Evolutionary conservation across 1,140 invertebrate genomes (phyloP), one percentile per base, ranked within the genome.

Genomic region (Lepidurus packardi): DNA sequence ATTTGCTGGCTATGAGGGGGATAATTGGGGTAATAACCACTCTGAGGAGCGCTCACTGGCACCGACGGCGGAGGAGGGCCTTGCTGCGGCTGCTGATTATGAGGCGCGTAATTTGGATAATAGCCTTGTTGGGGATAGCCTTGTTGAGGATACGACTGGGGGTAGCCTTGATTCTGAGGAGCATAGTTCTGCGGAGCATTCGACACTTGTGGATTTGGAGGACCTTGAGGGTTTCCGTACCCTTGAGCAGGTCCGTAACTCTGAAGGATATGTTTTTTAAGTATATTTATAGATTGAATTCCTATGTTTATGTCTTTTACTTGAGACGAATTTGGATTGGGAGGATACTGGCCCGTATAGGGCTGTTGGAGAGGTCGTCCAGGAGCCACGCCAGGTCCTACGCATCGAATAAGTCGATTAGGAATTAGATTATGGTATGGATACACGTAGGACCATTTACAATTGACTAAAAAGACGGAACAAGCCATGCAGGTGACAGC

Each of bases 81-180:
- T 21, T 79, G 80, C 75, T 79, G 81, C 80, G 81, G 78, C 76
- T 81, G 79, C 43, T 76, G 74, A 74, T 81, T 25, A 77, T 76
- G 44, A 25, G 77, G 73, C 43, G 77, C 73, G 16, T 75, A 73
- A 47, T 16, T 75, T 16, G 76, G 41, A 16, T 44, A n/a, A 47
- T 47, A 79, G 73, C 79, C 80, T 80, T 85, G 84, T 76, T 84
- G 82, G 74, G 86, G 85, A 80, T 89, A 89, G 77, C 85, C 86
- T 82, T 88, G 88, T 74, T 87, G 88, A 79, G 86, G 85, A 43
- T 85, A 84, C 79, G 88, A 85, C 80, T 88, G 88, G 43, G 87
- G 88, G 80, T 89, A 89, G 10, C 86, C 86, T 82, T 89, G 88
- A n/a, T 86, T 87, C 77, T 82, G 82, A 9, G 73, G 47, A 80